Conservation (phyloP, 2,888 invertebrate species). For the Mimumesa dahlbomi region DNA sequence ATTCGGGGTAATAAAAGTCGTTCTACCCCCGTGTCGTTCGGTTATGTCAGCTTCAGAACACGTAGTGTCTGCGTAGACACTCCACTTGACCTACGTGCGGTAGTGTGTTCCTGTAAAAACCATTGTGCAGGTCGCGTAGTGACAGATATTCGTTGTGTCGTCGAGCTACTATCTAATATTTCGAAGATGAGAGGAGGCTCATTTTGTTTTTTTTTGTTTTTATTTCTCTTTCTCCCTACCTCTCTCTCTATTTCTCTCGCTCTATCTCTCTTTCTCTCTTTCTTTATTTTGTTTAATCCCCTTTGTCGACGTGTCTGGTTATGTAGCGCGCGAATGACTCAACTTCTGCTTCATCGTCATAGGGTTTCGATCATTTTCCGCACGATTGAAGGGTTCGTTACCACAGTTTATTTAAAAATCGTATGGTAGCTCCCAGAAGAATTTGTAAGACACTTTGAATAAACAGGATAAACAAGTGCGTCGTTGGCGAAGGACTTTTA, state of each 20-base stretch:
- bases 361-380: slow-evolving; percentile 32
- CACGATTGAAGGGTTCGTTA: slow-evolving; percentile 60
- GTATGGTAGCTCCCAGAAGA: too few species aligned
- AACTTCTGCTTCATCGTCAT: slow-evolving; percentile 56
- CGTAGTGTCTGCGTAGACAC: slow-evolving; percentile 65
- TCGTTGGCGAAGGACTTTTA: too few species aligned
- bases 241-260: too few species aligned
- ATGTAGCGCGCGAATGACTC: slow-evolving; percentile 61
- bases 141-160: slow-evolving; percentile 60
- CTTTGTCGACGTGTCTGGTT: slow-evolving; percentile 38
- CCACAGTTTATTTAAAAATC: too few species aligned
- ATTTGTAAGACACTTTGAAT: too few species aligned
- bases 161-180: slow-evolving; percentile 46
- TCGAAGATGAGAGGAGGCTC: slow-evolving; percentile 39
- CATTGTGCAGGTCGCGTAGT: slow-evolving; percentile 68
- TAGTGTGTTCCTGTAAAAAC: slow-evolving; percentile 68
- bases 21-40: slow-evolving; percentile 70
- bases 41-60: slow-evolving; percentile 70
- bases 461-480: too few species aligned
- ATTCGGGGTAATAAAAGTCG: slow-evolving; percentile 34
- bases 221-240: too few species aligned
- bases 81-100: slow-evolving; percentile 65
- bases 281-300: not conserved
- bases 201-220: slow-evolving; percentile 24
- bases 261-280: too few species aligned